Evolutionary conservation across 2,113 vertebrate species (phyloP).

Genomic region (Callospermophilus lateralis): DNA sequence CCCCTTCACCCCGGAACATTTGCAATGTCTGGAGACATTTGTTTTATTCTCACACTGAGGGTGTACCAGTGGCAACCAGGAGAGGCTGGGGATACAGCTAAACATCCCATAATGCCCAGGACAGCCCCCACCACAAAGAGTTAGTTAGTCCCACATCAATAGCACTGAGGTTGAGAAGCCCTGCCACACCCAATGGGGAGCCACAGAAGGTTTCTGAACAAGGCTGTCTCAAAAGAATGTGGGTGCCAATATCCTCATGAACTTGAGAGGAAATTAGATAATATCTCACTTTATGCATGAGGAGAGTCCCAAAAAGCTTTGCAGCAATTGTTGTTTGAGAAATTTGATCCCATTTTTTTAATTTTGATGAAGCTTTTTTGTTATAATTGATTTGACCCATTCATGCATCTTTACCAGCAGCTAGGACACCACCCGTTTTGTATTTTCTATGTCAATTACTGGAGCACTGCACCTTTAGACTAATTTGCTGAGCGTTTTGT

Average conservation of each 20-base stretch:
- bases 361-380: no score
- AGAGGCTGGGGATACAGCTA: not conserved
- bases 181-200: rapidly evolving
- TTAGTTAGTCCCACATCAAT: rapidly evolving
- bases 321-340: not conserved
- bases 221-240: not conserved
- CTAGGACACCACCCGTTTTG: not conserved
- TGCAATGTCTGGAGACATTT: not conserved
- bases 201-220: not conserved
- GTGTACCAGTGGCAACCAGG: not conserved
- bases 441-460: not conserved
- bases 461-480: no score
- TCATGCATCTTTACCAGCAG: not conserved
- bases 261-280: not conserved
- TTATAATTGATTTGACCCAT: not conserved
- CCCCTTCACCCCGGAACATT: no score
- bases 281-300: not conserved
- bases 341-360: not conserved
- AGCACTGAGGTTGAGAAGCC: not conserved
- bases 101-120: not conserved
- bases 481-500: no score
- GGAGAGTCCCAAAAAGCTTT: not conserved
- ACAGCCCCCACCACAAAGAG: not conserved
- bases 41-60: not conserved
- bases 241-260: not conserved